These are phyloP conservation scores for Periparus ater DNA, from an alignment of 2,797 vertebrate species.

Conservation along the genomic window DNA sequence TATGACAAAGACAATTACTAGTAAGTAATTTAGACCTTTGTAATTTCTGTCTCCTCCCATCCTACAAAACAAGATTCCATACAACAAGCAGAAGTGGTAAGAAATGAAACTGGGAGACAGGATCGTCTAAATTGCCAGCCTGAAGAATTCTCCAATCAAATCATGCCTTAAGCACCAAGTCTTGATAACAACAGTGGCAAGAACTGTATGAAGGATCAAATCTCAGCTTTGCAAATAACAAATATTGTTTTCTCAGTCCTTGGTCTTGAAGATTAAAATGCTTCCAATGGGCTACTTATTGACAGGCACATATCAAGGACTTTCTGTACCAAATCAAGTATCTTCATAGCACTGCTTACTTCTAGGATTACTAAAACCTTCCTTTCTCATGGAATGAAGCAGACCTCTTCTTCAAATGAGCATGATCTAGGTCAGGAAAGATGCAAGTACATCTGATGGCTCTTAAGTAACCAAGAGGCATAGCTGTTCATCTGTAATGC, in stretches of 20 bases:
- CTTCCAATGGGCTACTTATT: background rate
- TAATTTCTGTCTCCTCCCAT: background rate
- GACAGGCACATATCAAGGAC: background rate
- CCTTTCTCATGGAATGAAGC: background rate
- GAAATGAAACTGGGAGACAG: background rate
- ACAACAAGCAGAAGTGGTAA: background rate
- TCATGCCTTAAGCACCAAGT: background rate
- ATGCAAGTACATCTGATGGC: background rate
- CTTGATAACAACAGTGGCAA: background rate
- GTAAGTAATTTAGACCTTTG: background rate
- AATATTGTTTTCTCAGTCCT: background rate
- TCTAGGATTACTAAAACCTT: background rate
- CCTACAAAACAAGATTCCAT: slow-evolving; percentile 5
- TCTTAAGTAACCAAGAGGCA: background rate
- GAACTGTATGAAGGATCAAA: background rate
- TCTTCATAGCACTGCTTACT: background rate
- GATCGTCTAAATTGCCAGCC: background rate
- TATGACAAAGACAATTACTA: background rate
- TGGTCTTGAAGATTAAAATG: background rate
- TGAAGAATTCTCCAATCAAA: background rate
- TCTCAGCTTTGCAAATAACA: background rate
- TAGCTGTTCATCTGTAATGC: background rate
- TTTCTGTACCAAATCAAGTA: background rate
- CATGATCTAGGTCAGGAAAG: background rate
- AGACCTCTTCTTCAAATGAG: background rate